Percentiles rank a stretch among this genome's conserved stretches.
phyloP scores from a whole-genome alignment of 1,140 invertebrate species.

The Battus philenor region DNA sequence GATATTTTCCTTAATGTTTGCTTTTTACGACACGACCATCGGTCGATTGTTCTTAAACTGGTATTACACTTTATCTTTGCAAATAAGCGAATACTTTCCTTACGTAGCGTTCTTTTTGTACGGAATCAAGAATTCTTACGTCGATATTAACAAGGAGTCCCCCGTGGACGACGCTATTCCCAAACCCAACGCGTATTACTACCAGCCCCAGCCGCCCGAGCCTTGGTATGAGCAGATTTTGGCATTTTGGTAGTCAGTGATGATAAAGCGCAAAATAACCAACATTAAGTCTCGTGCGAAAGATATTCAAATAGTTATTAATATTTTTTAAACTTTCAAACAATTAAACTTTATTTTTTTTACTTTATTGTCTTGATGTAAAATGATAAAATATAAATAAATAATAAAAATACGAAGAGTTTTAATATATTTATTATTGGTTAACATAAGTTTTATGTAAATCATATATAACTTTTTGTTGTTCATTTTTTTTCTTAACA shows the following conservation, averaged over 20 bases:
- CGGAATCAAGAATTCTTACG: slow-evolving; percentile 25
- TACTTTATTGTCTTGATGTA: no score
- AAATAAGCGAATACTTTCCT: slow-evolving; percentile 25
- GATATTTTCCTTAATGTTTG: slow-evolving; percentile 1
- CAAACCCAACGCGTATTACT: slow-evolving; percentile 26
- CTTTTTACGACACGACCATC: slow-evolving; percentile 23
- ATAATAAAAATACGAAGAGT: no score
- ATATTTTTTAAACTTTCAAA: no score
- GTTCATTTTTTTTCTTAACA: no score
- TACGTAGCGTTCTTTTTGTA: slow-evolving; percentile 22
- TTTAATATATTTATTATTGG: no score
- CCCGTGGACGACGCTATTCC: slow-evolving; percentile 22
- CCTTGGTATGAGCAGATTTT: slow-evolving; percentile 19
- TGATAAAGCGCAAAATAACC: no score
- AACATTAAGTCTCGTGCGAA: no score
- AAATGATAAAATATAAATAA: no score
- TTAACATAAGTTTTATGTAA: no score
- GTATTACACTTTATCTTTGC: slow-evolving; percentile 14
- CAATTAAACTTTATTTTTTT: slow-evolving; percentile 1
- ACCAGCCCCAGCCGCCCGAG: slow-evolving; percentile 17
- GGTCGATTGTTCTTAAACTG: slow-evolving; percentile 26
- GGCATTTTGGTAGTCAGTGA: slow-evolving; percentile 6
- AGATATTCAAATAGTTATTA: not conserved
- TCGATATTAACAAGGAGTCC: slow-evolving; percentile 23
- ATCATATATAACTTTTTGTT: no score